A percentile compares a stretch with the other conserved stretches of the same genome.
Evolutionary conservation across 2,797 vertebrate species (phyloP).

Genomic region (Ataeniobius toweri): DNA sequence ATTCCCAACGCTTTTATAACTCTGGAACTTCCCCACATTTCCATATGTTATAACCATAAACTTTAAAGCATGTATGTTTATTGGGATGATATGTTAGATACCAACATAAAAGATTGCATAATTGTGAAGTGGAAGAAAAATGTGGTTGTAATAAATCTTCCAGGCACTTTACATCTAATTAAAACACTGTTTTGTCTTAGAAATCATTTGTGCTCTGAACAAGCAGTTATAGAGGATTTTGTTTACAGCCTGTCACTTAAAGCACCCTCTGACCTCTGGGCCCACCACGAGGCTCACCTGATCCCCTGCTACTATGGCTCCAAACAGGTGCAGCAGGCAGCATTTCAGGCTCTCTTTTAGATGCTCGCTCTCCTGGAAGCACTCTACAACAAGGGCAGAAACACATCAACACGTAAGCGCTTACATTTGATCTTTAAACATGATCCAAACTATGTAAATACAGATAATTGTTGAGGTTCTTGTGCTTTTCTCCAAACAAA

Average conservation of each 20-base stretch:
- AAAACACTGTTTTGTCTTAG: no score
- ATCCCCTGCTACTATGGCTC: constrained; percentile 92
- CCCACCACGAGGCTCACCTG: constrained; percentile 81
- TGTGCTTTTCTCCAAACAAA: neutral
- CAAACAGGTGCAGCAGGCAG: constrained; percentile 95
- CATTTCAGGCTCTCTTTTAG: constrained; percentile 97
- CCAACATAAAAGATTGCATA: neutral
- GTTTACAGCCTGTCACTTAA: neutral
- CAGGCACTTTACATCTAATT: neutral
- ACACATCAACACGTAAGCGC: neutral
- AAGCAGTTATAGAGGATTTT: neutral
- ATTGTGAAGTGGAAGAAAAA: no score
- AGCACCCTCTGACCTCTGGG: neutral
- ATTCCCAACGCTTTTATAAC: no score
- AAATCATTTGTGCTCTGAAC: neutral
- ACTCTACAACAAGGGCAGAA: constrained; percentile 81
- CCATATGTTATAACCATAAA: neutral
- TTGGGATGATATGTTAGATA: neutral
- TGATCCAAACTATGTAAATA: neutral
- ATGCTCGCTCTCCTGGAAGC: constrained; percentile 98
- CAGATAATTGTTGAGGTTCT: neutral
- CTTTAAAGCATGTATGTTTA: neutral
- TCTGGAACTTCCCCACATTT: neutral
- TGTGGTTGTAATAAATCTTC: no score
- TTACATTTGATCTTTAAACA: neutral